Evolutionary conservation across 1,140 invertebrate genomes (phyloP).

Genomic region (Acyrthosiphon pisum): DNA sequence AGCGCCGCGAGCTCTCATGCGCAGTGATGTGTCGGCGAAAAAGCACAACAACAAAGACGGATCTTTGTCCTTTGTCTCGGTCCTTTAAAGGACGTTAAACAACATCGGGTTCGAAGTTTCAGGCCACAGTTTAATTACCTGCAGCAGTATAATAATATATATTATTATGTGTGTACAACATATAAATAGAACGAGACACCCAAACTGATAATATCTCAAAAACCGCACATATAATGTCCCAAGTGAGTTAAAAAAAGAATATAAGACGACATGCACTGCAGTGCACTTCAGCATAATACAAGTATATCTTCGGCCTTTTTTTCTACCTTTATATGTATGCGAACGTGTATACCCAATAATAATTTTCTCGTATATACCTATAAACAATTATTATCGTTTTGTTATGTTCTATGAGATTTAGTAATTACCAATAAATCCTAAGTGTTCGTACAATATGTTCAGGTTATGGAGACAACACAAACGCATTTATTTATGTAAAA

Average conservation of each 20-base stretch:
- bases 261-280: neutral
- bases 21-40: slow-evolving; percentile 10
- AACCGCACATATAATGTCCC: slow-evolving; percentile 6
- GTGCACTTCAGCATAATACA: neutral
- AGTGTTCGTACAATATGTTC: neutral
- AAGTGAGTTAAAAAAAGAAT: neutral
- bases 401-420: neutral
- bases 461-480: neutral
- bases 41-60: slow-evolving; percentile 43
- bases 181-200: neutral
- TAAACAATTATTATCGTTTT: too few species aligned
- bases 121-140: slow-evolving; percentile 39
- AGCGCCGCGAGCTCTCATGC: neutral
- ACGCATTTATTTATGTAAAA: neutral
- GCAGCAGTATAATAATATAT: neutral
- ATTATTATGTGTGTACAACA: neutral
- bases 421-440: neutral
- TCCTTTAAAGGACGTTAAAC: neutral
- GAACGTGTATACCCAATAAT: too few species aligned
- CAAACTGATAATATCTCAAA: slow-evolving; percentile 43
- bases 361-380: too few species aligned
- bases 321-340: too few species aligned
- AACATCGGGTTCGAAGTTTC: slow-evolving; percentile 22
- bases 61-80: slow-evolving; percentile 40
- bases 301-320: too few species aligned